phyloP scores from a whole-genome alignment of 1,140 invertebrate genomes.

The Gerris buenoi region DNA sequence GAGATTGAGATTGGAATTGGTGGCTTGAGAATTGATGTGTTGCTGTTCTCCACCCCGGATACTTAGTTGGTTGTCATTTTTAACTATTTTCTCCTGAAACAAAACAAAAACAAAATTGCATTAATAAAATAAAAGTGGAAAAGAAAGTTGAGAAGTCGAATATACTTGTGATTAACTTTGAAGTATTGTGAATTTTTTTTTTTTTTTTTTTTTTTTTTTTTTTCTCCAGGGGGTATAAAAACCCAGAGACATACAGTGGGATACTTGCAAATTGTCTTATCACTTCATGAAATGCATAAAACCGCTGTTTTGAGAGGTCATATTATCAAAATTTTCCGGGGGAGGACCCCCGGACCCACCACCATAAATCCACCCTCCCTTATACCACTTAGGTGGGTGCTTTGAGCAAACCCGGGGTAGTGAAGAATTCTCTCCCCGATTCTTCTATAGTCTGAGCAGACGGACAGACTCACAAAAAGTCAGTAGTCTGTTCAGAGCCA shows the following conservation, averaged over 20 bases:
- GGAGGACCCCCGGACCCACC: too few relatives aligned
- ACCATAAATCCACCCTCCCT: too few relatives aligned
- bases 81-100: slow-evolving; percentile 15
- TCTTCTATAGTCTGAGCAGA: too few relatives aligned
- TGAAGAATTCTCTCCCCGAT: too few relatives aligned
- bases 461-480: too few relatives aligned
- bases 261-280: too few relatives aligned
- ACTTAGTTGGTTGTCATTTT: slow-evolving; percentile 11
- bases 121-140: neutral
- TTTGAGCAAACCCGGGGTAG: too few relatives aligned
- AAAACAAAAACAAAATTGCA: neutral
- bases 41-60: slow-evolving; percentile 20
- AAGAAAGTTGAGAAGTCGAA: neutral
- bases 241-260: neutral
- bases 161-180: neutral
- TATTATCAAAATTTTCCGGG: too few relatives aligned
- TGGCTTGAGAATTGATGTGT: slow-evolving; percentile 14
- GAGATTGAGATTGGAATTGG: slow-evolving; percentile 17
- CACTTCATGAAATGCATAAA: too few relatives aligned
- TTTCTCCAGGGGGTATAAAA: neutral
- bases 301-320: too few relatives aligned
- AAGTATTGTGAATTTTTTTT: neutral
- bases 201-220: neutral
- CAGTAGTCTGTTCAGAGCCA: too few relatives aligned
- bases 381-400: too few relatives aligned